Evolutionary conservation across 2,113 vertebrate species (phyloP), one percentile per base, ranked within the genome.

Genomic region (Toxotes chatareus): DNA sequence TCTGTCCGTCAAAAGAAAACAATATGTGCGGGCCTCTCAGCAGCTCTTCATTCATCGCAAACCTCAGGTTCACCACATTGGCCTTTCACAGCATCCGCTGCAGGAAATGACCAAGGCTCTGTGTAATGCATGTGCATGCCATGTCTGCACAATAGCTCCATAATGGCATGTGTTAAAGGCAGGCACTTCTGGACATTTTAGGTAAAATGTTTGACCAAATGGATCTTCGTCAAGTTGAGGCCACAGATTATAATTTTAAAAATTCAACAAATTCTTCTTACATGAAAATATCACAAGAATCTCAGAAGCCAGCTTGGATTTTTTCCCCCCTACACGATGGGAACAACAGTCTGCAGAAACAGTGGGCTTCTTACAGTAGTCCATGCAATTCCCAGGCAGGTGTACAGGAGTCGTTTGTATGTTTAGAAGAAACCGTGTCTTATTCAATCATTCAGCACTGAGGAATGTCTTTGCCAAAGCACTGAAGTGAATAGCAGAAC

Each of bases 1-100:
- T 76, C 80, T 59, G 73, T 80, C 72, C 27, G 4, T 73, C 57
- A 61, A 87, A 86, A 73, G 62, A 75, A 88, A 90, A 78, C 82
- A 31, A 7, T 10, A 46, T 31, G 47, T 73, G 73, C 72, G 75
- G 69, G 84, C 72, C 36, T 73, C 71, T 73, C 59, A 78, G 63
- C 53, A 12, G 74, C 63, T 61, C 53, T 73, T 77, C 44, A 46
- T 83, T 91, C 80, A 85, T 65, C 74, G 19, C 77, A 72, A 69
- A 60, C 83, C 71, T 68, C 76, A 67, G 56, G 56, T 44, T 82
- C 76, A 69, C 70, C 73, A 65, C 64, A 65, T 9, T 40, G 3
- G 66, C 71, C 14, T 53, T 62, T 79, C 62, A 61, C 64, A 46
- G 64, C 80, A 67, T 78, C 44, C 19, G 31, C 46, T 63, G 51